Evolutionary conservation across 2,888 invertebrate genomes (phyloP), one percentile per base, ranked within the genome.

Genomic region (Plagodis dolabraria): DNA sequence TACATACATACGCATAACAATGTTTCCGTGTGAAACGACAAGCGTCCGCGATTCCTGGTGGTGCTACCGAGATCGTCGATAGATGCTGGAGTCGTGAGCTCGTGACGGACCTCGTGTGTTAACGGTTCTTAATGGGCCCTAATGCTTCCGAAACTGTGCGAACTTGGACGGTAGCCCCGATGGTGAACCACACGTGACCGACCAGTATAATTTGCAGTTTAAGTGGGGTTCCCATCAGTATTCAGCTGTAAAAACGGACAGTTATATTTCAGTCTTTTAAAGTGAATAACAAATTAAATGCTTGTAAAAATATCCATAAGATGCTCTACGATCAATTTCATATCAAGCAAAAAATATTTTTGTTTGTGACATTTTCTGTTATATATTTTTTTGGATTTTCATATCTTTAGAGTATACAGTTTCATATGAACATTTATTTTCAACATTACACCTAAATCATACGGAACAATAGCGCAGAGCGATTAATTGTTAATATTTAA

Each of bases 91-190:
- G 85, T 88, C 91, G 91, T 90, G 90, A 76, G 79, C 85, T 87
- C 92, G 92, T 92, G 92, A 92, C 85, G 88, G 72, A 46, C 85
- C 75, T 77, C 82, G 85, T 86, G 86, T 90, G 88, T 90, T 92
- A 92, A 92, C 92, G 92, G 92, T 88, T 82, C 89, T 90, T 92
- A 92, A 92, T 92, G 87, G 91, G 82, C 85, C 87, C 90, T 92
- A 92, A 92, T 92, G 91, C 91, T 90, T 89, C 92, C 91, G 91
- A 92, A 92, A 92, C 90, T 92, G 92, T 92, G 92, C 92, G 92
- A 92, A 91, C 90, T 86, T 79, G 77, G 87, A 85, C 91, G 87
- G 92, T 91, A 92, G 92, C 90, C 79, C 81, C 77, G 72, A 82
- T 80, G 80, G 70, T 72, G 75, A 74, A 70, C 82, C 86, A 88